Evolutionary conservation across 2,888 invertebrate genomes (phyloP), one percentile per base, ranked within the genome.

Genomic region (Saturnia japonica): DNA sequence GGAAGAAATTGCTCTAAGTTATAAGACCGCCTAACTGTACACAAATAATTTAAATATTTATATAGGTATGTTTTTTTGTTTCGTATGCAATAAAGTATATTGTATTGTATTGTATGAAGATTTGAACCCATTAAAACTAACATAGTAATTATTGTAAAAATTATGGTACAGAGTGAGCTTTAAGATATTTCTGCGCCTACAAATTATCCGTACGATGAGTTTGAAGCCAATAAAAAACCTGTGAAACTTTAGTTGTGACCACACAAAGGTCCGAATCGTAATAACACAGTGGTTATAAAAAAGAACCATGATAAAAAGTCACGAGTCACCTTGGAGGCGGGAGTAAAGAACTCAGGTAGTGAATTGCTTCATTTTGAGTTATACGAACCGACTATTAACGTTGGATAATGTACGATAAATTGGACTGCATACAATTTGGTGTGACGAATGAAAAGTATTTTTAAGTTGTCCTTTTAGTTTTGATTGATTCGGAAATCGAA

Each of bases 261-360:
- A 91, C 91, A 90, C 89, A 87, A 86, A 88, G 89, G 86, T 87
- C 87, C 83, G 82, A 90, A 85, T 86, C 85, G 87, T 87, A 87
- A 88, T 87, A 88, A 91, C 81, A 78, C 78, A 80, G 76, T 81
- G 83, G 83, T 74, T 76, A 84, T 85, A 88, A 90, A 91, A 93
- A 92, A 89, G 82, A 76, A 79, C 69, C 72, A 75, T 77, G 74
- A 86, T 88, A 92, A 94, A 93, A 93, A 93, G 84, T 85, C 79
- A 72, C 80, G 80, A 90, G 89, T 91, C 93, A 93, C 94, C 93
- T 94, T 93, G 90, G 83, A 83, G 84, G 83, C 82, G 85, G 86
- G 89, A 85, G 88, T 87, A 89, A 90, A 83, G 90, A 90, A 88
- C 90, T 88, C 93, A 94, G 93, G 94, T 93, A 93, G 92, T 89